Percentiles rank a stretch among this genome's conserved stretches.
phyloP scores from a whole-genome alignment of 2,888 invertebrate species.

The Amphipyra berbera region DNA sequence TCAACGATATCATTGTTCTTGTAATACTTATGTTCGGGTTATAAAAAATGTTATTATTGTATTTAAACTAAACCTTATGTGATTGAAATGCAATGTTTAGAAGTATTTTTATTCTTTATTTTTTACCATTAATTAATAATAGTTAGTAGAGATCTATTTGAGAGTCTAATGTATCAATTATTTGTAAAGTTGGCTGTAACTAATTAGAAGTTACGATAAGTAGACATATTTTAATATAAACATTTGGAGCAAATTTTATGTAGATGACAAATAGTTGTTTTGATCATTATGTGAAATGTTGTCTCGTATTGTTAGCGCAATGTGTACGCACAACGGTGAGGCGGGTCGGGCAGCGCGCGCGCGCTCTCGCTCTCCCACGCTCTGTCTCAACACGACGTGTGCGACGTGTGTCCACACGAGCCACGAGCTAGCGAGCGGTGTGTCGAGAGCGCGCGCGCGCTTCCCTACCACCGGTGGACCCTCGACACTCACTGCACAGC shows the following conservation, averaged over 20 bases:
- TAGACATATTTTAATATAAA: conserved; percentile 90
- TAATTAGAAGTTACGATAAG: conserved; percentile 89
- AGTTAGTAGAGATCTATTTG: conserved; percentile 90
- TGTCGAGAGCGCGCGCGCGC: conserved; percentile 35
- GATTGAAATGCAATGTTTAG: conserved; percentile 90
- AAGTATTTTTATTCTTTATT: conserved; percentile 90
- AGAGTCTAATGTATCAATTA: conserved; percentile 90
- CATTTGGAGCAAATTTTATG: conserved; percentile 90
- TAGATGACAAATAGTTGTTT: conserved; percentile 89
- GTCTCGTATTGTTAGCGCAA: conserved; percentile 86
- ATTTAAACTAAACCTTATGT: conserved; percentile 90
- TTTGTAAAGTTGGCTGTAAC: conserved; percentile 90
- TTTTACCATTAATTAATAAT: conserved; percentile 89
- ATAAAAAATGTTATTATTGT: conserved; percentile 89
- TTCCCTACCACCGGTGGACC: conserved; percentile 67
- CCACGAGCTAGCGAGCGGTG: conserved; percentile 21
- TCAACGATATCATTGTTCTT: conserved; percentile 89
- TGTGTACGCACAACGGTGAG: conserved; percentile 87
- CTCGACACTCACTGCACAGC: conserved; percentile 86
- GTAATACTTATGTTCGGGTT: conserved; percentile 89
- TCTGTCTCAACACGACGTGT: neutral
- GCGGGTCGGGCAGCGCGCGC: conserved; percentile 62
- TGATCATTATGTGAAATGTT: conserved; percentile 89
- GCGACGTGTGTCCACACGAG: conserved; percentile 14
- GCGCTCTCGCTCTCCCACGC: conserved; percentile 8